phyloP scores from a whole-genome alignment of 37 sponge, comb jelly and placozoan genomes.

The Cliona cf. orientalis region DNA sequence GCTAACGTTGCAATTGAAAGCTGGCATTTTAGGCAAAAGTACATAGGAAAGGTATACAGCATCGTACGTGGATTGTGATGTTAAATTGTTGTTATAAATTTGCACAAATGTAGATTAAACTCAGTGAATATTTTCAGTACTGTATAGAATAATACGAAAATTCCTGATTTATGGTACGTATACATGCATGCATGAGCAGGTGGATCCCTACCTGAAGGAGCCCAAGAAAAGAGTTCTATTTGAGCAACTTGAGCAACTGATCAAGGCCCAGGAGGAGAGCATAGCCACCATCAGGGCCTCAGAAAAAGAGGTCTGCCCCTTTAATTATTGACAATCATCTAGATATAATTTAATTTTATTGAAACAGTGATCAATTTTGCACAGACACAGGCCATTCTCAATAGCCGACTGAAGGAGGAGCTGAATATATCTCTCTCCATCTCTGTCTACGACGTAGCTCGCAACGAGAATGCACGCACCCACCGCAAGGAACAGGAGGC shows the following conservation, averaged over 20 bases:
- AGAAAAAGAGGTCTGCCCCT: slow-evolving; percentile 78
- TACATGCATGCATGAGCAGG: slow-evolving; percentile 29
- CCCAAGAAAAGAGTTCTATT: slow-evolving; percentile 78
- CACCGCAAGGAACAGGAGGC: slow-evolving; percentile 82
- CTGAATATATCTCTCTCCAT: slow-evolving; percentile 59
- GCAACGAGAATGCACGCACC: slow-evolving; percentile 86
- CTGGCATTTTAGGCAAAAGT: too few species aligned
- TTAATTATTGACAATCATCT: not conserved
- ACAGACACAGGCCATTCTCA: slow-evolving; percentile 56
- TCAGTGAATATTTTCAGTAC: not conserved
- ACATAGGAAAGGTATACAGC: too few species aligned
- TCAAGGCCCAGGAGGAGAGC: slow-evolving; percentile 70
- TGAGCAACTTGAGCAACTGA: slow-evolving; percentile 60
- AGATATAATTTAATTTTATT: not conserved
- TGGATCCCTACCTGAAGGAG: slow-evolving; percentile 67
- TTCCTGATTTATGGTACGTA: not conserved
- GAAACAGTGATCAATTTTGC: not conserved
- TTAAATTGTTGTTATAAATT: too few species aligned
- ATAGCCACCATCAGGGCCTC: slow-evolving; percentile 59
- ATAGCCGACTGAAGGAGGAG: slow-evolving; percentile 68
- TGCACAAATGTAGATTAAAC: not conserved
- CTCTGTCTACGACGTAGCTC: slow-evolving; percentile 92
- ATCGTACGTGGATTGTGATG: too few species aligned
- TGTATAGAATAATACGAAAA: not conserved
- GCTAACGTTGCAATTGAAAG: too few species aligned